Evolutionary conservation across 2,113 vertebrate species (phyloP).

Genomic region (Micronisus gabar): DNA sequence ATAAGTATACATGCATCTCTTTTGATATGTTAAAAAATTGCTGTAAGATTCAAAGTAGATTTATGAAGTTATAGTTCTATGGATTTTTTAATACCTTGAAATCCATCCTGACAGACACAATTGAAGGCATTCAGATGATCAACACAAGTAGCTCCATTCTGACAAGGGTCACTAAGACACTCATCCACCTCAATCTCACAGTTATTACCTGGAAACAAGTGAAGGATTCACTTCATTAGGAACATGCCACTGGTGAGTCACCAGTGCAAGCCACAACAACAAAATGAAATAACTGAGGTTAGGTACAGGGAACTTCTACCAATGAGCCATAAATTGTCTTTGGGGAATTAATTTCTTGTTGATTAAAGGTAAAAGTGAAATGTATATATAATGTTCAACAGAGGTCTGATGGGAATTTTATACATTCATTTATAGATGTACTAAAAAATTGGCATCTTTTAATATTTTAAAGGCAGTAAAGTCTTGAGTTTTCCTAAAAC

Average conservation of each 20-base stretch:
- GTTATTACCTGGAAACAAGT: slow-evolving; percentile 72
- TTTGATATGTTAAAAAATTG: not conserved
- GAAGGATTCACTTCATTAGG: slow-evolving; percentile 41
- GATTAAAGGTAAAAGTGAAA: not conserved
- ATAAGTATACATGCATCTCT: not conserved
- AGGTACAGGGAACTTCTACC: not conserved
- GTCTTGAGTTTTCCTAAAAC: not conserved
- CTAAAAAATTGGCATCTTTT: not conserved
- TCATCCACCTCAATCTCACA: slow-evolving; percentile 81
- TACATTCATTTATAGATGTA: not conserved
- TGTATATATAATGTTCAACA: not conserved
- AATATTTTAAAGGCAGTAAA: not conserved
- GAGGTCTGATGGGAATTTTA: not conserved
- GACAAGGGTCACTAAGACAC: slow-evolving; percentile 78
- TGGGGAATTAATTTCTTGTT: not conserved
- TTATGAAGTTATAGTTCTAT: not conserved
- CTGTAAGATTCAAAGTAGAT: not conserved
- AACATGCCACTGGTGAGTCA: not conserved
- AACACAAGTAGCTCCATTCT: slow-evolving; percentile 71
- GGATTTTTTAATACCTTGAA: slow-evolving; percentile 70
- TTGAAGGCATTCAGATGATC: slow-evolving; percentile 77
- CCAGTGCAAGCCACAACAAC: not conserved
- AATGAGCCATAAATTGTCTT: not conserved
- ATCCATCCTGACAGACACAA: slow-evolving; percentile 74
- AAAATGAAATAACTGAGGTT: not conserved